phyloP scores from a whole-genome alignment of 2,888 invertebrate species.

The Noctua janthe region DNA sequence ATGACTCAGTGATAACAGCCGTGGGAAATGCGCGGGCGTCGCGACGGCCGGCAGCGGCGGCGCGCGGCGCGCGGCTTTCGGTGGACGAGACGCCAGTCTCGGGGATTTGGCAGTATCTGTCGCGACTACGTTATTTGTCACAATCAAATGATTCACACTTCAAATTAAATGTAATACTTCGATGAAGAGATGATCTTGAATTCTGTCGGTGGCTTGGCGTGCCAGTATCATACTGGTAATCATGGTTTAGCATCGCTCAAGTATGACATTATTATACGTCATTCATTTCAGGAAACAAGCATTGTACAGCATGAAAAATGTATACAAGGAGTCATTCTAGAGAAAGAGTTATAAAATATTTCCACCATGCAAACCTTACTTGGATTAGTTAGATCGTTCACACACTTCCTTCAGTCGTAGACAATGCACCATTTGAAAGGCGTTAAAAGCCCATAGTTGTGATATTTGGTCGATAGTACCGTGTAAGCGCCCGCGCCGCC shows the following conservation, averaged over 20 bases:
- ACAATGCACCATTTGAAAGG: background rate
- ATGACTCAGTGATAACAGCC: constrained; percentile 14
- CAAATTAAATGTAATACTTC: background rate
- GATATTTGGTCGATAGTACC: background rate
- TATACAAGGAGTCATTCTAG: too few species aligned
- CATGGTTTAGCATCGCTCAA: background rate
- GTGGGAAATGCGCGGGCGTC: constrained; percentile 26
- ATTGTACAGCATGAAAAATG: background rate
- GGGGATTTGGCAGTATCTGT: background rate
- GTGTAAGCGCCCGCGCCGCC: background rate
- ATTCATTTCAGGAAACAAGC: background rate
- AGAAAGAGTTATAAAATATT: too few species aligned
- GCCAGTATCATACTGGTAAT: background rate
- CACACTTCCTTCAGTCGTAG: background rate
- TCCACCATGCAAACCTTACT: too few species aligned
- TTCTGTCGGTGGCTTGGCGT: background rate
- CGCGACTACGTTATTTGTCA: background rate
- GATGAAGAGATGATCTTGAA: background rate
- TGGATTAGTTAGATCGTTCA: background rate
- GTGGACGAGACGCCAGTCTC: background rate
- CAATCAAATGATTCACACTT: background rate
- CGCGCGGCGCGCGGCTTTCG: background rate
- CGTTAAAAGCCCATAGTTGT: background rate
- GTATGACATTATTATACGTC: background rate
- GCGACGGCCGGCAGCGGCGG: background rate